phyloP scores from a whole-genome alignment of 1,140 invertebrate species.

The Mizuhopecten yessoensis region DNA sequence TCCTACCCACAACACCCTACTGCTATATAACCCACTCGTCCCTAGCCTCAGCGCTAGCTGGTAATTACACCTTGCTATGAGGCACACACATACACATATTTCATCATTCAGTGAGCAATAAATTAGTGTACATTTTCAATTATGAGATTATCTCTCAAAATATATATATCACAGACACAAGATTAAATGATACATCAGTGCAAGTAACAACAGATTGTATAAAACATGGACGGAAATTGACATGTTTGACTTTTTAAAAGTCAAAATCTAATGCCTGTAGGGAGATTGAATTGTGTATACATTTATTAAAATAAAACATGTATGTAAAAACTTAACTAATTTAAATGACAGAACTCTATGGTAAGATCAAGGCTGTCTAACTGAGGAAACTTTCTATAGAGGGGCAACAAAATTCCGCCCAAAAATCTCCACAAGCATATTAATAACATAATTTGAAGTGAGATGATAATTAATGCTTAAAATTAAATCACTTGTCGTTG shows the following conservation, averaged over 20 bases:
- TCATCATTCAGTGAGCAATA: background rate
- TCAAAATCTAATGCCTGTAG: background rate
- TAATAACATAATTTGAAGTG: background rate
- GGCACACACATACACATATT: background rate
- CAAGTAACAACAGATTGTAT: background rate
- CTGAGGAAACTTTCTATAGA: background rate
- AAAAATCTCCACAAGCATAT: background rate
- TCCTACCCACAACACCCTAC: background rate
- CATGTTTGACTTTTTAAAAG: background rate
- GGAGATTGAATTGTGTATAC: background rate
- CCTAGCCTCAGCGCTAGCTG: background rate
- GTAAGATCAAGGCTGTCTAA: background rate
- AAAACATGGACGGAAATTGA: background rate
- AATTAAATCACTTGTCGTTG: background rate
- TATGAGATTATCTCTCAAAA: background rate
- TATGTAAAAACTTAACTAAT: background rate
- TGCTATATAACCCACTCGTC: background rate
- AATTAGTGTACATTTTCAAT: background rate
- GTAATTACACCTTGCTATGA: too few relatives aligned
- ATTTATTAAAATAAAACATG: background rate
- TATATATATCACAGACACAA: conserved; percentile 6
- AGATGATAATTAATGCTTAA: background rate
- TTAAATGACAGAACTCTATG: background rate
- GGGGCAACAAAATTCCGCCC: background rate
- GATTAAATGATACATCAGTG: background rate